Conservation (phyloP, 2,888 invertebrate genomes). For the Eilema griseolum region DNA sequence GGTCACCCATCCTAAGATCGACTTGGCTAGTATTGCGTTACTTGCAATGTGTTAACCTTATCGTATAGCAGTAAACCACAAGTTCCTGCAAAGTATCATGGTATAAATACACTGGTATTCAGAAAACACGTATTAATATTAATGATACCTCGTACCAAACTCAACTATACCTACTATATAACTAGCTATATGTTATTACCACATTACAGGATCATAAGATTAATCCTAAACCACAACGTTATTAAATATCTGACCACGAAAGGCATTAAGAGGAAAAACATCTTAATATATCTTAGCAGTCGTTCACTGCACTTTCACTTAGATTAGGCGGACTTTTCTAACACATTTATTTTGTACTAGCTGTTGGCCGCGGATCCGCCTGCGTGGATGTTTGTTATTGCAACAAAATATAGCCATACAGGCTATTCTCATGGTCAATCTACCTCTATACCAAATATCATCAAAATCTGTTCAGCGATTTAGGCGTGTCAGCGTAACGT, state of each 20-base stretch:
- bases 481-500: no score
- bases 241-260: constrained; percentile 34
- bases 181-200: constrained; percentile 22
- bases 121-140: constrained; percentile 9
- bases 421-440: no score
- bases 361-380: no score
- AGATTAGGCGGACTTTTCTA: constrained; percentile 12
- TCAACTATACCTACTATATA: constrained; percentile 11
- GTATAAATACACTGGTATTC: not conserved
- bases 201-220: constrained; percentile 31
- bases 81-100: not conserved
- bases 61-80: no score
- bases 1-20: no score
- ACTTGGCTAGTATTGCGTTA: no score
- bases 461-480: no score
- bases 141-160: constrained; percentile 1
- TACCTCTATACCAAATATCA: no score
- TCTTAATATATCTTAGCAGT: constrained; percentile 27
- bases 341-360: constrained; percentile 19
- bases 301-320: constrained; percentile 28
- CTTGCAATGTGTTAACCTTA: no score
- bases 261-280: constrained; percentile 35
- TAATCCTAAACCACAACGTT: constrained; percentile 33
- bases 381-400: no score
- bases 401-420: no score